These are phyloP conservation scores for Noturus placidus DNA, from an alignment of 2,113 vertebrate genomes.

Conservation along the genomic window DNA sequence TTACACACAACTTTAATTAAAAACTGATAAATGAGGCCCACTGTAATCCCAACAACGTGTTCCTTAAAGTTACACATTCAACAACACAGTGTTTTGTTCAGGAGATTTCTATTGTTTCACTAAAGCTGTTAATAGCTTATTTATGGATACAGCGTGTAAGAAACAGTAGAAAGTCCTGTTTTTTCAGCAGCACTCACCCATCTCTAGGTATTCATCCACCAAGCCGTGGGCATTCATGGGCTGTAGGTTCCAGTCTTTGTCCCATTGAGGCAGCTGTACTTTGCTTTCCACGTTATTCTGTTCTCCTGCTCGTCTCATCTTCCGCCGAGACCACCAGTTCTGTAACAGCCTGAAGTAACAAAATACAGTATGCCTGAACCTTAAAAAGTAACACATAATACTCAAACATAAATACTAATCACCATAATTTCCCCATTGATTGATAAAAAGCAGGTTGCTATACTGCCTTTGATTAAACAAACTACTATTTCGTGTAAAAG, in stretches of 20 bases:
- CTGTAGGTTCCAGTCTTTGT: constrained; percentile 97
- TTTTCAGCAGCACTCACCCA: constrained; percentile 77
- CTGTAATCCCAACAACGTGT: not conserved
- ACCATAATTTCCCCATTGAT: not conserved
- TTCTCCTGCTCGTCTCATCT: constrained; percentile 84
- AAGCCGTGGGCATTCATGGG: constrained; percentile 97
- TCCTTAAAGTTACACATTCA: constrained; percentile 7
- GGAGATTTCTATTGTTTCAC: constrained; percentile 7
- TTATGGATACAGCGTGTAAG: not conserved
- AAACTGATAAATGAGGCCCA: not conserved
- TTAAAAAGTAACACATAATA: not conserved
- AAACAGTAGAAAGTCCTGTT: not conserved
- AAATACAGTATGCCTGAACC: not conserved
- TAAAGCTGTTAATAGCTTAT: constrained; percentile 6
- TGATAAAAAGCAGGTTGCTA: not conserved
- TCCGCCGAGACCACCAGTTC: constrained; percentile 97
- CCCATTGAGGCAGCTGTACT: constrained; percentile 91
- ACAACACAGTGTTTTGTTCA: not conserved
- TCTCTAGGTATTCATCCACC: constrained; percentile 97
- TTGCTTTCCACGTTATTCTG: constrained; percentile 80
- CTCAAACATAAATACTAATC: not conserved
- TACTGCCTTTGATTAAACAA: not conserved
- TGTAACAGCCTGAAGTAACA: constrained; percentile 81
- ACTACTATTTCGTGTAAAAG: not conserved
- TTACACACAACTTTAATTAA: not conserved